Conservation (phyloP, 2,888 invertebrate genomes). For the Halictus ligatus region DNA sequence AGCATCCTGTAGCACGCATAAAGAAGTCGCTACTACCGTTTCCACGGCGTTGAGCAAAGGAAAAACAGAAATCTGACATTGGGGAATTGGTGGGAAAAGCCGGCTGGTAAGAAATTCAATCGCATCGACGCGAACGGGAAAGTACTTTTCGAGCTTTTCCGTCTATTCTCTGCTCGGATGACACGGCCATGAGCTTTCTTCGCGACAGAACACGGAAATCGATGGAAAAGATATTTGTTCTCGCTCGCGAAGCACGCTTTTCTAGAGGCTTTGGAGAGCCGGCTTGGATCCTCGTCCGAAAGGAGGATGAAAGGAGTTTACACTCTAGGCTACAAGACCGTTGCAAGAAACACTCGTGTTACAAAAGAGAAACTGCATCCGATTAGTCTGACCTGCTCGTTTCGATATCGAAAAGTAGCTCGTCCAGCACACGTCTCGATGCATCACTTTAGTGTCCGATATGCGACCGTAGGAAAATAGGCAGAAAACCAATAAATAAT, state of each 20-base stretch:
- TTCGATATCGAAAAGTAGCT: conserved; percentile 27
- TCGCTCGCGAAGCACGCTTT: background rate
- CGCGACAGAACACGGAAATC: background rate
- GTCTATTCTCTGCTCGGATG: background rate
- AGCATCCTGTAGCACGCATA: background rate
- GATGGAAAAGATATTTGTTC: background rate
- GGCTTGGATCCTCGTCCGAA: background rate
- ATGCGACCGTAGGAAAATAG: background rate
- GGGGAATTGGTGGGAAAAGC: background rate
- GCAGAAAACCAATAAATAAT: background rate
- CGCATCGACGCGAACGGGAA: background rate
- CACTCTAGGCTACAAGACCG: background rate
- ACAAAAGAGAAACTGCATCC: conserved; percentile 21
- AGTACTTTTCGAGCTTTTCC: background rate
- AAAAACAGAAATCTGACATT: background rate
- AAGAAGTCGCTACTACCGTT: background rate
- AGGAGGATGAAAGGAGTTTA: conserved; percentile 29
- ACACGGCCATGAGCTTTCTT: background rate
- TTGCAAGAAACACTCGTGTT: conserved; percentile 14
- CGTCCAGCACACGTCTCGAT: conserved; percentile 1
- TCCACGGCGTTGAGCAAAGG: background rate
- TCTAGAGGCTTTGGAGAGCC: background rate
- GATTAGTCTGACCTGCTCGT: conserved; percentile 31
- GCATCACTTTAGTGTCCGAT: background rate
- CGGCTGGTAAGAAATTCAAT: background rate